Percentiles rank a stretch among this genome's conserved stretches.
Conservation (phyloP, 2,113 vertebrate species). For the Cyprinodon tularosa region DNA sequence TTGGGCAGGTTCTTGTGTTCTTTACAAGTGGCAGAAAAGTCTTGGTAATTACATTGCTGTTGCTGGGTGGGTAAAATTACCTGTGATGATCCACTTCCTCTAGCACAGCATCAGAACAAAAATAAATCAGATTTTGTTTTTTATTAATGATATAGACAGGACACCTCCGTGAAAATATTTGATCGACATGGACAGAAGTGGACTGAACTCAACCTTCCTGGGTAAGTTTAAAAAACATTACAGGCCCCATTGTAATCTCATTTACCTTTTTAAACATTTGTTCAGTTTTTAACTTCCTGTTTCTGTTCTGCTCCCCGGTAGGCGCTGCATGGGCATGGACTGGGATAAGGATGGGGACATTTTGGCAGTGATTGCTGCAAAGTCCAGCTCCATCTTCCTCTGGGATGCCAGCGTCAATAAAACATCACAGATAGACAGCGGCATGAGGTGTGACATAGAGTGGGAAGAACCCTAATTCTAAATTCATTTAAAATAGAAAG, state of each 20-base stretch:
- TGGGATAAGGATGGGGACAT: constrained; percentile 98
- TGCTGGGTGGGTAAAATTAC: constrained; percentile 85
- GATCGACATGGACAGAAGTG: constrained; percentile 96
- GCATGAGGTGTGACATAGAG: constrained; percentile 85
- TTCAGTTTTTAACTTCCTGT: background rate
- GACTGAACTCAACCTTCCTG: constrained; percentile 90
- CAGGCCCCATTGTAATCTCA: background rate
- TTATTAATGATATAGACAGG: constrained; percentile 77
- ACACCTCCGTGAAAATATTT: constrained; percentile 92
- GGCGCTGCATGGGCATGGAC: constrained; percentile 90
- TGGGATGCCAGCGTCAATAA: constrained; percentile 96
- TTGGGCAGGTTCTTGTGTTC: constrained; percentile 83
- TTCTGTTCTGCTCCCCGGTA: constrained; percentile 44
- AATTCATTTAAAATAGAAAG: no score
- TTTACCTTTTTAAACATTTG: background rate
- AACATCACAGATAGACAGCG: constrained; percentile 90
- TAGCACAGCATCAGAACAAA: background rate
- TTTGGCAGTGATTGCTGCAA: constrained; percentile 92
- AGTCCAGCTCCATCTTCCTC: constrained; percentile 88
- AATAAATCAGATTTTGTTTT: background rate
- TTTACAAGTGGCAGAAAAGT: constrained; percentile 93
- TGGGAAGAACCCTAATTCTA: background rate
- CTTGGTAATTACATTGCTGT: constrained; percentile 94
- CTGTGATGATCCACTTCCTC: background rate
- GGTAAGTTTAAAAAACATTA: constrained; percentile 79